A percentile compares a stretch with the other conserved stretches of the same genome.
Evolutionary conservation across 2,888 invertebrate species (phyloP).

Genomic region (Parapristionchus giblindavisi): DNA sequence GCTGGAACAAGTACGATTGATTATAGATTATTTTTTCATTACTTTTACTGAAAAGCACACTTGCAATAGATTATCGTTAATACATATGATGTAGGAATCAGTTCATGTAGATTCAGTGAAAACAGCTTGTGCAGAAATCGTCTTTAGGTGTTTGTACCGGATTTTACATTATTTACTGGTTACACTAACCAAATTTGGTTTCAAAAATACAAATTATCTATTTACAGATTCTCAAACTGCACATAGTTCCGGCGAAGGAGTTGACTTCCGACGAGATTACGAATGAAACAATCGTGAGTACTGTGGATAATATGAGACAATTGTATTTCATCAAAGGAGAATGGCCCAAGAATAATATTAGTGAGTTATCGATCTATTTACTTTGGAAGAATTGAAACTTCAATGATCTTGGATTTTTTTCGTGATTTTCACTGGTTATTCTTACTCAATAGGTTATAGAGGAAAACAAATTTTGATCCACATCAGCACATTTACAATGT

Average conservation of each 20-base stretch:
- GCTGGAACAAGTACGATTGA: slow-evolving; percentile 65
- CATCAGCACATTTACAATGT: too few species aligned
- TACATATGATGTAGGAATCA: too few species aligned
- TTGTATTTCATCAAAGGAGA: slow-evolving; percentile 69
- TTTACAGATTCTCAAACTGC: slow-evolving; percentile 67
- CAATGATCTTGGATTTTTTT: background rate
- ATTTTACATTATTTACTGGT: too few species aligned
- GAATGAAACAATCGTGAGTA: slow-evolving; percentile 69
- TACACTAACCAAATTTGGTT: background rate
- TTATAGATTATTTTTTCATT: too few species aligned
- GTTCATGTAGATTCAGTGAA: too few species aligned
- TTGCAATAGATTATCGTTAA: too few species aligned
- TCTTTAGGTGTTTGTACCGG: too few species aligned
- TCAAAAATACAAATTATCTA: background rate
- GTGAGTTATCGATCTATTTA: slow-evolving; percentile 48
- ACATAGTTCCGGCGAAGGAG: slow-evolving; percentile 69
- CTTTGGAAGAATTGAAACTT: background rate
- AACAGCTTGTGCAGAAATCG: too few species aligned
- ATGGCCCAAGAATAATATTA: slow-evolving; percentile 70
- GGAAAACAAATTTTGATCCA: too few species aligned
- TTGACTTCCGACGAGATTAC: slow-evolving; percentile 68
- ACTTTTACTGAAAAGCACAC: too few species aligned
- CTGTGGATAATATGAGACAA: slow-evolving; percentile 68
- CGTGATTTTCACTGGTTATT: too few species aligned
- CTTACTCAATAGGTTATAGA: too few species aligned